A percentile compares a stretch with the other conserved stretches of the same genome.
Evolutionary conservation across 2,113 vertebrate genomes (phyloP).

Genomic region (Aix galericulata): DNA sequence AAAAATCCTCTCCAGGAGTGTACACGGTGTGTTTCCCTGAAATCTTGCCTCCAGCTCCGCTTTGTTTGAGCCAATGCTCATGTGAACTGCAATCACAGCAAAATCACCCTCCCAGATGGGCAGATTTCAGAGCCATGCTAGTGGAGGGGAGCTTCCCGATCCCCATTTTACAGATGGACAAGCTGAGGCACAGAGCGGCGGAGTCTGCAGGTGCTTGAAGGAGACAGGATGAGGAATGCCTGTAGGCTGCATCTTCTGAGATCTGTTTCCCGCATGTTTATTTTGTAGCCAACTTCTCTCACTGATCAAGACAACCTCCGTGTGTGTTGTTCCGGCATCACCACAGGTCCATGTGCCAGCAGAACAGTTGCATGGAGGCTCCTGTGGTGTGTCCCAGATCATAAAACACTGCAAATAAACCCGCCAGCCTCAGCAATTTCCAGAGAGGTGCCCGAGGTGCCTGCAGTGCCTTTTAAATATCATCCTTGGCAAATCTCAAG

Average conservation of each 20-base stretch:
- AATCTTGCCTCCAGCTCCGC: background rate
- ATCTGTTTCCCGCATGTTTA: background rate
- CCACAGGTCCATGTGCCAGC: slow-evolving; percentile 29
- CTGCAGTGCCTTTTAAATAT: background rate
- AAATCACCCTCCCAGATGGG: background rate
- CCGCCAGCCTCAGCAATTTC: slow-evolving; percentile 8
- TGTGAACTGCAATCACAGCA: background rate
- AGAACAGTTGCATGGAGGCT: slow-evolving; percentile 51
- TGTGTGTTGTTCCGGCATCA: background rate
- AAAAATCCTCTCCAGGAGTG: background rate
- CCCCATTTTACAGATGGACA: background rate
- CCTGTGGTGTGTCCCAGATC: slow-evolving; percentile 41
- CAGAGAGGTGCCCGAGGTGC: background rate
- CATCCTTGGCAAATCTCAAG: background rate
- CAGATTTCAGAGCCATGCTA: background rate
- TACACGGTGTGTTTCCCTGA: background rate
- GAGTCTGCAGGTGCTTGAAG: background rate
- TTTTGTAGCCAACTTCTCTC: slow-evolving; percentile 15
- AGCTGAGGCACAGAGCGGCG: background rate
- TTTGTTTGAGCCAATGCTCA: background rate
- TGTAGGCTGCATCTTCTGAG: background rate
- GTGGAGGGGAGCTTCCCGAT: background rate
- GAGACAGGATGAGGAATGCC: background rate
- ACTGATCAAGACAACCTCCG: background rate
- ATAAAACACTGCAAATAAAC: background rate